Evolutionary conservation across 2,797 vertebrate genomes (phyloP), one percentile per base, ranked within the genome.

Genomic region (Alectoris magna): DNA sequence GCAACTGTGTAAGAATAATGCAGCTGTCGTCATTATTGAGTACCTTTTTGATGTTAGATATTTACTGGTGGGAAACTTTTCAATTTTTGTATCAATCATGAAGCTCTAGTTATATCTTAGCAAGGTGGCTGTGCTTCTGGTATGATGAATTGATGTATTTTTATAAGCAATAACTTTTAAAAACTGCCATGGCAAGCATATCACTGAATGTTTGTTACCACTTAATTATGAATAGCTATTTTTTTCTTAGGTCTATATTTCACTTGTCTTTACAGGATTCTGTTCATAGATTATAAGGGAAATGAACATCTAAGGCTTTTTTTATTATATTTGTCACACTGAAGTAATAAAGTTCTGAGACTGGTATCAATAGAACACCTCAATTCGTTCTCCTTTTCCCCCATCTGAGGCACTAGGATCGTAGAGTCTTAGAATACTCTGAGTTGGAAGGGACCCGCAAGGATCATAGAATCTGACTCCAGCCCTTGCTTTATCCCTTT

Each of bases 231-330:
- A 84, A 66, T 26, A 86, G 44, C 34, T 78, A 1, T 81, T 84
- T 95, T 86, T 44, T 80, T 89, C 46, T 78, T 69, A 55, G 51
- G n/a, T 75, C 80, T 91, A 26, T 12, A 43, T 87, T 21, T 87
- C 77, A 36, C 36, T 84, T 85, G 41, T 69, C 41, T 85, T 75
- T 56, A 48, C 7, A 81, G 73, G 36, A 81, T 90, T 89, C 36
- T 72, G 16, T 72, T 87, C 21, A 38, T 81, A 49, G 53, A 36
- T 77, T 93, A 7, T 72, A 86, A 81, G 15, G 18, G 18, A 91
- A 51, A 11, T 80, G 63, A 91, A 83, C 71, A 83, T 24, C 36
- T 74, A 46, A 87, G 49, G 23, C 5, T 55, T 76, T 82, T 82
- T 73, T 56, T 14, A 38, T 67, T 76, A 29, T 89, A 82, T 91